These are phyloP conservation scores for Tineola bisselliella DNA, from an alignment of 2,888 invertebrate species.

Conservation along the genomic window DNA sequence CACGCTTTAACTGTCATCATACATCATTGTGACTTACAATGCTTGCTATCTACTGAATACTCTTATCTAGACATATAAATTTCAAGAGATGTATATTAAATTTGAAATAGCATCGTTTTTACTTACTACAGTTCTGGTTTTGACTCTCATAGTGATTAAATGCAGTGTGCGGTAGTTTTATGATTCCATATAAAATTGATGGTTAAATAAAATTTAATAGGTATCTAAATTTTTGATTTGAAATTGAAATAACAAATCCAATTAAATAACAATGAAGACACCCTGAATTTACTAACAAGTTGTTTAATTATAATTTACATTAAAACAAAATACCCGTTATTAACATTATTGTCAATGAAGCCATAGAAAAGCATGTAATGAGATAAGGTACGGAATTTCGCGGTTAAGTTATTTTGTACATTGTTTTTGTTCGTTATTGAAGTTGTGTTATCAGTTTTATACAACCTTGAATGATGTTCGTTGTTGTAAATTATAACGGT, in stretches of 20 bases:
- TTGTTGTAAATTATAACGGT: too few relatives aligned
- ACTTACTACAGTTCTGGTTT: neutral
- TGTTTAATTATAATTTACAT: too few relatives aligned
- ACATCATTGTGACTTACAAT: neutral
- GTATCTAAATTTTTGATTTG: too few relatives aligned
- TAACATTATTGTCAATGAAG: neutral
- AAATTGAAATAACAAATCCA: too few relatives aligned
- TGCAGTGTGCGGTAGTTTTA: neutral
- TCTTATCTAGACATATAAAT: neutral
- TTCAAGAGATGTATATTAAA: slow-evolving; percentile 2
- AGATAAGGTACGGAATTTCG: neutral
- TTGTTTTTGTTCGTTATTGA: neutral
- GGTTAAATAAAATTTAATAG: too few relatives aligned
- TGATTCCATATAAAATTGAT: slow-evolving; percentile 4
- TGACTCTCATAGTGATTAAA: neutral
- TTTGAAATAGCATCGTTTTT: neutral
- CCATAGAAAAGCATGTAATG: neutral
- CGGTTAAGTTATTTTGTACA: slow-evolving; percentile 3
- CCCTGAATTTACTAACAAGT: neutral
- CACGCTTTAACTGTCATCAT: neutral
- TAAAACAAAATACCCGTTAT: too few relatives aligned
- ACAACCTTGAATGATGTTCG: neutral
- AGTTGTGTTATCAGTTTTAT: neutral
- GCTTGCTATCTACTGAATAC: slow-evolving; percentile 1
- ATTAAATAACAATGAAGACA: too few relatives aligned